Evolutionary conservation across 23 tunicate genomes (phyloP), one percentile per base, ranked within the genome.

Genomic region (Styela plicata): DNA sequence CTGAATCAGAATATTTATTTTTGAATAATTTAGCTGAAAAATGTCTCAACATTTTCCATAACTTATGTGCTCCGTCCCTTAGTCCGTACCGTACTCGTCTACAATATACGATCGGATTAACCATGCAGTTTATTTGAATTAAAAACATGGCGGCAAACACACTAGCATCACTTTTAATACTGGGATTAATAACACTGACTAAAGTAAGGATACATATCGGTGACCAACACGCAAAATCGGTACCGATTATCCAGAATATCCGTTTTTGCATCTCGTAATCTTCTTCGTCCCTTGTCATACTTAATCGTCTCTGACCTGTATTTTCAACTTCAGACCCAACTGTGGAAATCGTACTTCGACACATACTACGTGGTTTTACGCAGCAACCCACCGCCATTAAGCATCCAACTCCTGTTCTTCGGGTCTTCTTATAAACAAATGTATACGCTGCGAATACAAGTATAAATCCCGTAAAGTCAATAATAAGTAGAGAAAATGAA

Each of bases 261-360:
- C 81, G 18, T 53, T 76, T 76, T 57, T 44, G 81, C 81, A 76
- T 76, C 44, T 76, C 81, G 65, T 76, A 53, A 53, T 76, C 81
- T 44, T 76, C 81, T 52, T 76, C 81, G 1, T 76, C 81, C 16
- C 81, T 21, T 10, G 81, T 44, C 66, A 76, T 44, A 65, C 81
- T 76, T 24, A 25, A 25, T 71, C 77, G 32, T 31, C 36, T 34
- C 36, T 34, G 36, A 16, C 24, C 36, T 34, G 36, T 71, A 28
- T 33, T 71, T 30, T 33, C 36, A 28, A 71, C 29, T 22, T 31
- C 77, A 21, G 32, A 34, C 20, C 35, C 35, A 26, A 34, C 24
- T 3, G 24, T 71, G 77, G 34, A 16, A 33, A 28, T 36, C 5
- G 17, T 34, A 31, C 17, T 16, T 71, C 29, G 77, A 3, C 37